Conservation (phyloP, 53 echinoderm and acorn worm species). For the Crossaster papposus region DNA sequence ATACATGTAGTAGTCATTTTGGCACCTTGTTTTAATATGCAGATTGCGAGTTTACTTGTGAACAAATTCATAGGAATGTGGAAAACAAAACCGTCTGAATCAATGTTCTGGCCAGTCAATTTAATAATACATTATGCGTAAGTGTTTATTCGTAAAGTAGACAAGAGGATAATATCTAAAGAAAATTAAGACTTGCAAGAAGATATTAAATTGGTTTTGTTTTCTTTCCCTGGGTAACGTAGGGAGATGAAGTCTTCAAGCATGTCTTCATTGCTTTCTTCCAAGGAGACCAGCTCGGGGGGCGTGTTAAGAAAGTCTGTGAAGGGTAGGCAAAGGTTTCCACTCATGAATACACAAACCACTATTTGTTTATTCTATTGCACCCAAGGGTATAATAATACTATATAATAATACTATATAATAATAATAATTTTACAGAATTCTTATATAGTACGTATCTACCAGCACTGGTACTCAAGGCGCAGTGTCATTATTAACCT, state of each 20-base stretch:
- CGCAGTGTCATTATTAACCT: too few species aligned
- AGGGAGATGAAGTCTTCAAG: constrained; percentile 97
- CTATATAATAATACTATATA: too few species aligned
- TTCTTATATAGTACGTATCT: too few species aligned
- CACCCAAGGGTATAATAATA: too few species aligned
- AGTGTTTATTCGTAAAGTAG: background rate
- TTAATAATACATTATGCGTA: background rate
- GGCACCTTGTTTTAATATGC: too few species aligned
- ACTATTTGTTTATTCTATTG: background rate
- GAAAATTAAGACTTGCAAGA: background rate
- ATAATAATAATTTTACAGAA: too few species aligned
- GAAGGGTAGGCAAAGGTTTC: constrained; percentile 78
- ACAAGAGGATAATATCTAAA: background rate
- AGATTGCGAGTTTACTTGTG: too few species aligned
- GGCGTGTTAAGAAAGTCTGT: constrained; percentile 88
- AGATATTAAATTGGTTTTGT: background rate
- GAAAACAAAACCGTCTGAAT: too few species aligned
- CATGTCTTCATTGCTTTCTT: constrained; percentile 95
- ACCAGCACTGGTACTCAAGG: too few species aligned
- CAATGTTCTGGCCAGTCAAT: too few species aligned
- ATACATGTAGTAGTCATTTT: too few species aligned
- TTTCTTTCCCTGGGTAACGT: background rate
- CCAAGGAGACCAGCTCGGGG: constrained; percentile 91
- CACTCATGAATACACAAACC: background rate
- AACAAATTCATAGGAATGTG: too few species aligned